phyloP scores from a whole-genome alignment of 2,888 invertebrate genomes.

The Patella pellucida region DNA sequence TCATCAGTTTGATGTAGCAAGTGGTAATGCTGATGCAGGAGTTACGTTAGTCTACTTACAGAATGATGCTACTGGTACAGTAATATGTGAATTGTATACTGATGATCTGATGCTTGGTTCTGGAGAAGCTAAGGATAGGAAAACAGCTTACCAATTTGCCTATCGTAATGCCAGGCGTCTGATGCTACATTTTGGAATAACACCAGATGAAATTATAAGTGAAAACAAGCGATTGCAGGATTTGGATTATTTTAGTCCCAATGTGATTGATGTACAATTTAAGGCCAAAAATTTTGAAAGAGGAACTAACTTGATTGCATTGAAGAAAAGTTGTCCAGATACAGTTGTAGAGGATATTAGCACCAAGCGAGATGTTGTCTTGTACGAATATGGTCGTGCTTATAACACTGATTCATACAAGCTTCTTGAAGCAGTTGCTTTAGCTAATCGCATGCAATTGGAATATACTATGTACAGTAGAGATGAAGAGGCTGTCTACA shows the following conservation, averaged over 20 bases:
- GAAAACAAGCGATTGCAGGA: background rate
- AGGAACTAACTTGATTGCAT: background rate
- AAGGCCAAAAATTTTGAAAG: background rate
- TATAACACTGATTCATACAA: background rate
- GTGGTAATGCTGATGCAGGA: background rate
- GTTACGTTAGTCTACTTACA: background rate
- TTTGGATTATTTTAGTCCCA: background rate
- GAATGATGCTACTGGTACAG: background rate
- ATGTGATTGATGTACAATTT: background rate
- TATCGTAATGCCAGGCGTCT: background rate
- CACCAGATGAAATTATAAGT: background rate
- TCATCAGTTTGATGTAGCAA: background rate
- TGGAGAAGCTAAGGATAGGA: background rate
- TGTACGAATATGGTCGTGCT: background rate
- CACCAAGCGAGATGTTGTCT: background rate
- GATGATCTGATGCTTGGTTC: conserved; percentile 1
- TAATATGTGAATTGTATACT: background rate
- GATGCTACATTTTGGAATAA: background rate
- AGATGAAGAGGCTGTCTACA: background rate
- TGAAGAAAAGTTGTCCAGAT: background rate
- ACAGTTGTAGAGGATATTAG: background rate
- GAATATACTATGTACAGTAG: background rate
- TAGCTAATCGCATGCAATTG: background rate
- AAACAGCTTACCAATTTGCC: background rate
- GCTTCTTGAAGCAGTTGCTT: background rate